A percentile compares a stretch with the other conserved stretches of the same genome.
Evolutionary conservation across 2,797 vertebrate species (phyloP).

Genomic region (Triplophysa yarkandensis): DNA sequence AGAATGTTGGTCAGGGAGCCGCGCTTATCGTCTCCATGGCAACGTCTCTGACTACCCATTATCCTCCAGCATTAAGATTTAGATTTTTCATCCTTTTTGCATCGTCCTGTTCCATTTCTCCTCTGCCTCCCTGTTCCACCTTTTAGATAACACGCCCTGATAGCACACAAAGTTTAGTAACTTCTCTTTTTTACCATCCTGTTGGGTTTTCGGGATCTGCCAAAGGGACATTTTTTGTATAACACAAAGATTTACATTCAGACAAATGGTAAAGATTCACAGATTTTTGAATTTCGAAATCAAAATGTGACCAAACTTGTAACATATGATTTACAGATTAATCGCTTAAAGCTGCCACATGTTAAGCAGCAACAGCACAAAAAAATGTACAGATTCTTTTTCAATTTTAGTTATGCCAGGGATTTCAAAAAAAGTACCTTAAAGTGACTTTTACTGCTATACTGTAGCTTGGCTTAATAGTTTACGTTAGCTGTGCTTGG

Average conservation of each 20-base stretch:
- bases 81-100: constrained; percentile 3
- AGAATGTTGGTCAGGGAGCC: constrained; percentile 61
- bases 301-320: constrained; percentile 63
- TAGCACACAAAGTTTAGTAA: constrained; percentile 66
- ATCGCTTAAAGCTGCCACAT: constrained; percentile 44
- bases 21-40: constrained; percentile 52
- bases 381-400: constrained; percentile 63
- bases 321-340: constrained; percentile 57
- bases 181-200: constrained; percentile 44
- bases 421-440: constrained; percentile 55
- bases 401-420: constrained; percentile 53
- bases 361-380: constrained; percentile 45
- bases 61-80: constrained; percentile 28
- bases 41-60: constrained; percentile 53
- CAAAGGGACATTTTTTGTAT: constrained; percentile 47
- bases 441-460: constrained; percentile 59
- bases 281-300: constrained; percentile 44
- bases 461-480: constrained; percentile 57
- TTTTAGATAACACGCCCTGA: constrained; percentile 36
- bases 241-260: constrained; percentile 35
- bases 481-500: constrained; percentile 47
- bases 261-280: constrained; percentile 40
- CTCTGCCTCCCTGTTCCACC: constrained; percentile 32
- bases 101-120: neutral
- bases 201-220: constrained; percentile 32